Evolutionary conservation across 2,113 vertebrate species (phyloP).

Genomic region (Alethe diademata): DNA sequence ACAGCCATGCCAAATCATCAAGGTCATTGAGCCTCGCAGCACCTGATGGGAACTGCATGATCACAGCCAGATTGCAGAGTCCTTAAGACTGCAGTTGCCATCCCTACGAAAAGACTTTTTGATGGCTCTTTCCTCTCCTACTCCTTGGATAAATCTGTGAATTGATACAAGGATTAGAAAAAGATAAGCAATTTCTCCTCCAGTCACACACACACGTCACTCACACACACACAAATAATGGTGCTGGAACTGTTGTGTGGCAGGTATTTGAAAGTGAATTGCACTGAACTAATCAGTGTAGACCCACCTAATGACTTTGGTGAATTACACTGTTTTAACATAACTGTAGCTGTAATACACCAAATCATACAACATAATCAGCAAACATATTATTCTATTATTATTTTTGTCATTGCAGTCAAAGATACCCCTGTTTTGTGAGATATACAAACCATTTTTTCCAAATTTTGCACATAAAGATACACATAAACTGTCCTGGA

Average conservation of each 20-base stretch:
- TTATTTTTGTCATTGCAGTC: not conserved
- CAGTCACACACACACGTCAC: accelerated
- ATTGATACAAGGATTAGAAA: not conserved
- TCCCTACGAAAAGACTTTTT: not conserved
- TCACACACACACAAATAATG: not conserved
- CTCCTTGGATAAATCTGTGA: not conserved
- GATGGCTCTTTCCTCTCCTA: not conserved
- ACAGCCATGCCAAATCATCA: not conserved
- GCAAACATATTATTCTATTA: not conserved
- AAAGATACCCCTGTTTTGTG: not conserved
- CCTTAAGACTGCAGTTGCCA: not conserved
- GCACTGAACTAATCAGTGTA: not conserved
- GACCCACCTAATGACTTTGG: not conserved
- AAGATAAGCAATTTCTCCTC: not conserved
- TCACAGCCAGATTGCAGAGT: not conserved
- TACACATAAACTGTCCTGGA: not conserved
- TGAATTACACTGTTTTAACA: not conserved
- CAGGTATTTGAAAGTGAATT: not conserved
- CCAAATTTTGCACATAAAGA: not conserved
- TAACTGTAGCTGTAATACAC: not conserved
- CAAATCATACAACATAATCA: not conserved
- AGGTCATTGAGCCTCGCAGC: not conserved
- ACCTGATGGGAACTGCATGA: not conserved
- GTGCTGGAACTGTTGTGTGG: not conserved
- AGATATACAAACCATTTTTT: accelerated